phyloP scores from a whole-genome alignment of 2,888 invertebrate genomes.

The Drosophila nr. perissopoda region DNA sequence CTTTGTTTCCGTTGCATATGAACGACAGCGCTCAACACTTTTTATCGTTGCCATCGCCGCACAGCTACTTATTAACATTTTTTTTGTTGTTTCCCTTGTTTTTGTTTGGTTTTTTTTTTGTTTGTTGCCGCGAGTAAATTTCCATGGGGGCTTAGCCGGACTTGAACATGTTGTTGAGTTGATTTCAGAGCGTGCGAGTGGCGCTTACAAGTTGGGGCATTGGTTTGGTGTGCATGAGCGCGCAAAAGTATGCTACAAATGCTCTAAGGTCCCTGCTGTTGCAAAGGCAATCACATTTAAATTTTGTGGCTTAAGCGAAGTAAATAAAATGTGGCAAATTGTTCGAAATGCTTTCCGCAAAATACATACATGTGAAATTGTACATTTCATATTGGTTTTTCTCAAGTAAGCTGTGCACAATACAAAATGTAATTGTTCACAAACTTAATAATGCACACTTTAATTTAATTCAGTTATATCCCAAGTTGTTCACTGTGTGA shows the following conservation, averaged over 20 bases:
- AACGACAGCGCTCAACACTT: slow-evolving; percentile 77
- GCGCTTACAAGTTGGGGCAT: slow-evolving; percentile 53
- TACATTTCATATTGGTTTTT: neutral
- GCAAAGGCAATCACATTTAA: slow-evolving; percentile 44
- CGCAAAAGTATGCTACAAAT: slow-evolving; percentile 56
- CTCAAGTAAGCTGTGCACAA: slow-evolving; percentile 4
- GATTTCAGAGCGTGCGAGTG: slow-evolving; percentile 63
- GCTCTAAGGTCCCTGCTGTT: slow-evolving; percentile 25
- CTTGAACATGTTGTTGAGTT: slow-evolving; percentile 62
- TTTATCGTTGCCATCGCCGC: slow-evolving; percentile 67
- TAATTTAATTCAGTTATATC: neutral
- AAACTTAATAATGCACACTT: neutral
- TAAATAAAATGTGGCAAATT: slow-evolving; percentile 24
- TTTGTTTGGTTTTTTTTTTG: slow-evolving; percentile 16
- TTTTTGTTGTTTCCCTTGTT: slow-evolving; percentile 23
- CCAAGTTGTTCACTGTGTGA: neutral
- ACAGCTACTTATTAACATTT: slow-evolving; percentile 73
- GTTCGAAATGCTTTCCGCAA: slow-evolving; percentile 11
- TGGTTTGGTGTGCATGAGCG: slow-evolving; percentile 54
- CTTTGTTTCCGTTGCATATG: slow-evolving; percentile 73
- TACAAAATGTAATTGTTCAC: slow-evolving; percentile 1
- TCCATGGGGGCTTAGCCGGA: slow-evolving; percentile 69
- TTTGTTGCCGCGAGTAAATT: slow-evolving; percentile 57
- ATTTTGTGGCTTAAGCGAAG: slow-evolving; percentile 27
- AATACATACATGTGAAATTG: slow-evolving; percentile 3